These are phyloP conservation scores for Zaprionus lineosus DNA, from an alignment of 2,888 invertebrate genomes.

Conservation along the genomic window DNA sequence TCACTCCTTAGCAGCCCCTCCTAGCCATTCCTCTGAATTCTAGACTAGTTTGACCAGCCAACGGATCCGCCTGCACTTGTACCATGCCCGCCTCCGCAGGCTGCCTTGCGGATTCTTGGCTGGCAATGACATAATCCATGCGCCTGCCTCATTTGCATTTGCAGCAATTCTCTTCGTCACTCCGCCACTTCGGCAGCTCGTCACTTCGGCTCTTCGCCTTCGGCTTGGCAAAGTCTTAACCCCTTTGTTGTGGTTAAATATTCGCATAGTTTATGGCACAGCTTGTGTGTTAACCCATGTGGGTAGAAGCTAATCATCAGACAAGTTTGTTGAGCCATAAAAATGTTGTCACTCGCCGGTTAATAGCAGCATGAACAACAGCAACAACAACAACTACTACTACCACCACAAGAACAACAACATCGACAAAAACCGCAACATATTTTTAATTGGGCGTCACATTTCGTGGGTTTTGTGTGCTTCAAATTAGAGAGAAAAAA, in stretches of 20 bases:
- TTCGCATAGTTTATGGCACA: conserved; percentile 47
- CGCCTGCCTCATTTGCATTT: conserved; percentile 42
- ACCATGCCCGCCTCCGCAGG: conserved; percentile 16
- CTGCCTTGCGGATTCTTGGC: conserved; percentile 18
- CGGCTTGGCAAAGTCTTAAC: too few species aligned
- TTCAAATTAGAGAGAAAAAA: too few species aligned
- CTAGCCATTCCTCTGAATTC: not conserved
- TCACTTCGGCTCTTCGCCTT: conserved; percentile 35
- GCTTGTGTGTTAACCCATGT: conserved; percentile 18
- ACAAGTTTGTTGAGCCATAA: conserved; percentile 49
- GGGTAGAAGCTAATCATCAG: conserved; percentile 32
- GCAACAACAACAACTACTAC: conserved; percentile 3
- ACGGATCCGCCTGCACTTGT: conserved; percentile 60
- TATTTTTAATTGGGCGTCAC: conserved; percentile 37
- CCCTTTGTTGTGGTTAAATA: conserved; percentile 22
- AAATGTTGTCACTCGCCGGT: conserved; percentile 56
- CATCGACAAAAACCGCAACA: conserved; percentile 15
- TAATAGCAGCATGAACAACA: too few species aligned
- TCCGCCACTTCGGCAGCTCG: conserved; percentile 27
- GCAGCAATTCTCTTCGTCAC: conserved; percentile 35
- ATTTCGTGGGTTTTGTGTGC: conserved; percentile 27
- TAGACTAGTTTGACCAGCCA: conserved; percentile 63
- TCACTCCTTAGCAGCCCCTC: too few species aligned
- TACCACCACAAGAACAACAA: conserved; percentile 2
- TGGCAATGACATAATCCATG: conserved; percentile 65